Base-by-base conservation (phyloP, 2,888 invertebrate species). In the Drosophila pseudotalamancana region DNA sequence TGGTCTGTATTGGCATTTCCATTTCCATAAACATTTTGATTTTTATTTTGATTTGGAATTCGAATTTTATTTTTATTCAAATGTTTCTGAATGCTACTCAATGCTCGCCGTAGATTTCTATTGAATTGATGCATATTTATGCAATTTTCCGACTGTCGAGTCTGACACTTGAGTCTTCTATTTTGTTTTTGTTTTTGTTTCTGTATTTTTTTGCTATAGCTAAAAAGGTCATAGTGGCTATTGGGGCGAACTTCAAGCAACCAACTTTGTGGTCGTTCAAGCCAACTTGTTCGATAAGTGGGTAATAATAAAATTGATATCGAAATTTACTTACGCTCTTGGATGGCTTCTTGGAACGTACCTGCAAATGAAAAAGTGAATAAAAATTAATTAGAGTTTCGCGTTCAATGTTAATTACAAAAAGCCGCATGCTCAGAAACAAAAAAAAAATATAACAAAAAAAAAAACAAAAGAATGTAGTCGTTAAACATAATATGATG, bases 271-370 rank as follows among this genome's bases (percentile, higher is more conserved):
- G 55, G 59, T 40, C 53, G 35, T 39, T 61, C 50, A 60, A 65
- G 37, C 45, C 46, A 76, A 68, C 72, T 86, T 83, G 62, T 54
- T 61, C 74, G 48, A 68, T 74, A 64, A 83, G 81, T 84, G 72
- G 71, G 46, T 48, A 67, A 76, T 56, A 62, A 35, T 57, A 61
- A 75, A 72, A 65, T 62, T 62, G 50, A 59, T 67, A 64, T 53
- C 57, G 57, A 61, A 74, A 74, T 62, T 63, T 88, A 87, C 87
- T 87, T 79, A 87, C 87, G 87, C 71, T 84, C 78, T 69, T 57
- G 74, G 62, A 57, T 75, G 72, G 72, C 70, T 64, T 51, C 69
- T 70, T 79, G 51, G 43, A 88, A 88, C 88, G 75, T 87, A 87
- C 87, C 87, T 87, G 88, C 53, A 86, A 76, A 70, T 34, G 66